Percentiles rank a stretch among this genome's conserved stretches.
Evolutionary conservation across 2,888 invertebrate genomes (phyloP).

Genomic region (Campopleginae sp.): DNA sequence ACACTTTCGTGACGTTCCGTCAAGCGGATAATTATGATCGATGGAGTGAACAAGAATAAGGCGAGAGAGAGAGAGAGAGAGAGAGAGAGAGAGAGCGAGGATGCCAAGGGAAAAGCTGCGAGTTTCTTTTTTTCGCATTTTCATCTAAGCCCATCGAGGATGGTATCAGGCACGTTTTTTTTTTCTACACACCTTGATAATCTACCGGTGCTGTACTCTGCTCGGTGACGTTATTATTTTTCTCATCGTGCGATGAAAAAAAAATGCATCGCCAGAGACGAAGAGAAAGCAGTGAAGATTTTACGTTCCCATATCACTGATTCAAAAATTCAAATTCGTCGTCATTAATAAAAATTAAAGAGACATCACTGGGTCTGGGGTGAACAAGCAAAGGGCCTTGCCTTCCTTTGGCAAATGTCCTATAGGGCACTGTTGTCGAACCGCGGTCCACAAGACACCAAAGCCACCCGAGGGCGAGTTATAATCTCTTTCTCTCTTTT

Average conservation of each 20-base stretch:
- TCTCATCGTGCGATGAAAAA: conserved; percentile 35
- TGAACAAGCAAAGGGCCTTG: conserved; percentile 69
- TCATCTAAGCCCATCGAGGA: conserved; percentile 71
- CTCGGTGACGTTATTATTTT: conserved; percentile 32
- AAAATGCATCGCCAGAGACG: conserved; percentile 22
- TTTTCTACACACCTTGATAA: conserved; percentile 10
- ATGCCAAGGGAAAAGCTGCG: conserved; percentile 25
- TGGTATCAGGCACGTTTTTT: conserved; percentile 76
- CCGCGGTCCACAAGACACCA: conserved; percentile 65
- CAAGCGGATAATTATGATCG: conserved; percentile 81
- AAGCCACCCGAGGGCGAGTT: conserved; percentile 62
- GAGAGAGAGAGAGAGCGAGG: conserved; percentile 8
- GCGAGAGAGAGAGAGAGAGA: conserved; percentile 10
- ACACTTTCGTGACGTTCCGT: conserved; percentile 70
- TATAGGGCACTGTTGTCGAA: conserved; percentile 41
- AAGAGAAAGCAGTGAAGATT: conserved; percentile 1
- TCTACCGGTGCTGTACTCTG: background rate
- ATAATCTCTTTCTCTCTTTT: conserved; percentile 48
- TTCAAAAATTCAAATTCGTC: conserved; percentile 83
- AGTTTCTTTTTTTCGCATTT: conserved; percentile 70
- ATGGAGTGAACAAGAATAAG: conserved; percentile 70
- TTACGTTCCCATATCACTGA: conserved; percentile 82
- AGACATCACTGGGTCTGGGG: conserved; percentile 81
- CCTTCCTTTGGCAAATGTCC: conserved; percentile 61
- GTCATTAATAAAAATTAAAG: conserved; percentile 85